Conservation (phyloP, 2,888 invertebrate species). For the Athetis lepigone region DNA sequence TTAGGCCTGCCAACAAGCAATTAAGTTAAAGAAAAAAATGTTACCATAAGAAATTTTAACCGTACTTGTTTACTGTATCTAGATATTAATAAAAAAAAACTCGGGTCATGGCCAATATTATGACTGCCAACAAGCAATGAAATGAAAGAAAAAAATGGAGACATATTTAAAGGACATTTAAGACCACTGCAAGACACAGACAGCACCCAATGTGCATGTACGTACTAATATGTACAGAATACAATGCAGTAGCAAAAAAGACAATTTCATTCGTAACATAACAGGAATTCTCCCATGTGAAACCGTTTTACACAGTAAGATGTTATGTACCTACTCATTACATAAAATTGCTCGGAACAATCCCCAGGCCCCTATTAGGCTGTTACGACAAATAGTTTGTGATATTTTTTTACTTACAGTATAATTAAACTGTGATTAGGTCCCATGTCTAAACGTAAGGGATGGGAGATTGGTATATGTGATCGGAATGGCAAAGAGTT, state of each 20-base stretch:
- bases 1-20: too few relatives aligned
- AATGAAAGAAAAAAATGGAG: too few relatives aligned
- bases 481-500: slow-evolving; percentile 38
- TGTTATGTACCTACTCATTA: slow-evolving; percentile 45
- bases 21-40: too few relatives aligned
- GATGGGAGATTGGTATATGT: slow-evolving; percentile 51
- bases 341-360: slow-evolving; percentile 41
- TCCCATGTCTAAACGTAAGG: slow-evolving; percentile 36
- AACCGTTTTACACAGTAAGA: slow-evolving; percentile 32
- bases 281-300: slow-evolving; percentile 32
- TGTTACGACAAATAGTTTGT: slow-evolving; percentile 35
- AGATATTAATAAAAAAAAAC: too few relatives aligned
- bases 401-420: slow-evolving; percentile 51
- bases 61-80: too few relatives aligned
- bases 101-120: too few relatives aligned
- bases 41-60: too few relatives aligned
- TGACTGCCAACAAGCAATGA: too few relatives aligned
- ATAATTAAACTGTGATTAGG: slow-evolving; percentile 54
- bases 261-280: slow-evolving; percentile 16
- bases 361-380: slow-evolving; percentile 27
- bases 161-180: too few relatives aligned
- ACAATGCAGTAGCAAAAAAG: slow-evolving; percentile 9
- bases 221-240: neutral
- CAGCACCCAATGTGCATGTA: too few relatives aligned
- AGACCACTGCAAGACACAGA: too few relatives aligned